Evolutionary conservation across 2,113 vertebrate species (phyloP).

Genomic region (Malurus alboscapulatus): DNA sequence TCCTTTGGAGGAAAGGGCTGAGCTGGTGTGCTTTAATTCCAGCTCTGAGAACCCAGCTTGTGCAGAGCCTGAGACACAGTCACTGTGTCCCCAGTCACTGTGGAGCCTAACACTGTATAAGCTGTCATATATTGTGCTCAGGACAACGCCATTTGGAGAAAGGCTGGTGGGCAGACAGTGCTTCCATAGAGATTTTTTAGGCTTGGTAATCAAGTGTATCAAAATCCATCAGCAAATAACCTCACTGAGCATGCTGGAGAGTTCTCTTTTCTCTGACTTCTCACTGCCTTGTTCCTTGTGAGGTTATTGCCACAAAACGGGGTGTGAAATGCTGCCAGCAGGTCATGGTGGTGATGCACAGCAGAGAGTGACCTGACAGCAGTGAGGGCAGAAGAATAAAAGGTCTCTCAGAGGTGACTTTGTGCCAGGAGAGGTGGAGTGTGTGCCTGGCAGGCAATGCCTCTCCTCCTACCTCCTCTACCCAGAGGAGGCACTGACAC

Average conservation of each 20-base stretch:
- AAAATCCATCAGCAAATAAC: neutral
- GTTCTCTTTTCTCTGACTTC: neutral
- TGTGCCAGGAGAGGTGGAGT: rapidly evolving
- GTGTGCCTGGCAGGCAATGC: neutral
- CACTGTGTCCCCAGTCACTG: neutral
- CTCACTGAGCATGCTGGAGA: neutral
- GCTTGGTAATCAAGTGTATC: neutral
- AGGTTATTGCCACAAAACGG: neutral
- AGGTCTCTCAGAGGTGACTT: neutral
- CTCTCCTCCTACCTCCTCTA: neutral
- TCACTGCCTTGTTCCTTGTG: neutral
- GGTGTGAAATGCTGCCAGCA: neutral
- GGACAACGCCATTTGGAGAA: neutral
- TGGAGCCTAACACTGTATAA: neutral
- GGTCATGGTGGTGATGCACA: too few species aligned
- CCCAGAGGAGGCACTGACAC: neutral
- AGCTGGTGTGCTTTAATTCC: neutral
- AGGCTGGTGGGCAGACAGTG: neutral
- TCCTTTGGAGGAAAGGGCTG: neutral
- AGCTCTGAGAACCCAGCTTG: neutral
- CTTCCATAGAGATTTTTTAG: neutral
- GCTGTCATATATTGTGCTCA: neutral
- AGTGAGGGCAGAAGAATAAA: neutral
- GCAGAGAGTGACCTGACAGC: neutral
- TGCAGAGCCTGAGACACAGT: neutral